phyloP scores from a whole-genome alignment of 2,113 vertebrate species.

The Columba livia region DNA sequence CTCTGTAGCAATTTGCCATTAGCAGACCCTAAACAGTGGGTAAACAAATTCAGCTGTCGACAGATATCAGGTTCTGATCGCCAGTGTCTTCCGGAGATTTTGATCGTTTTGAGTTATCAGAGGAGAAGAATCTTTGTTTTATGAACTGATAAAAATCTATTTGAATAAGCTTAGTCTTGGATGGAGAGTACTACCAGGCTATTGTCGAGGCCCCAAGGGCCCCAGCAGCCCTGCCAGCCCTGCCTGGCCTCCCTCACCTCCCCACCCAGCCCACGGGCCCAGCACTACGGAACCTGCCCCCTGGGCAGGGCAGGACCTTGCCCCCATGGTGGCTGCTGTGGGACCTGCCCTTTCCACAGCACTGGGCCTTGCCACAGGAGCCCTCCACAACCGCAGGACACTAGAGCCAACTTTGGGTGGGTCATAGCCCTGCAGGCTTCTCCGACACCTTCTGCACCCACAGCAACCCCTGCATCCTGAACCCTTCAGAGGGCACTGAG shows the following conservation, averaged over 20 bases:
- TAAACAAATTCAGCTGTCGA: background rate
- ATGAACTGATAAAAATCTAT: background rate
- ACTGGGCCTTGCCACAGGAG: background rate
- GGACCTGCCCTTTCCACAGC: background rate
- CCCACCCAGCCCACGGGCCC: background rate
- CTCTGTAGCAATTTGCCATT: background rate
- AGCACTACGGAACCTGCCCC: background rate
- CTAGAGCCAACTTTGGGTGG: accelerated
- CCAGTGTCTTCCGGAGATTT: background rate
- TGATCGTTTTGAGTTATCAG: background rate
- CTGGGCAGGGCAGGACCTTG: accelerated
- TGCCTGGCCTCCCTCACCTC: background rate
- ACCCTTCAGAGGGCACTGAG: background rate
- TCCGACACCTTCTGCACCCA: background rate
- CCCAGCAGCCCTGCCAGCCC: background rate
- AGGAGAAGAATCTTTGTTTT: background rate
- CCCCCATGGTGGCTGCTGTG: accelerated
- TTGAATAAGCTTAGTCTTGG: background rate
- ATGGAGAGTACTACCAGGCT: background rate
- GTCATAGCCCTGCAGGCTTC: background rate
- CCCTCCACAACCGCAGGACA: background rate
- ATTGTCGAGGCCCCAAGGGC: accelerated
- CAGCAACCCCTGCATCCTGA: background rate
- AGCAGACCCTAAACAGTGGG: background rate
- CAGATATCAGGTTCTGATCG: background rate